Evolutionary conservation across 2,113 vertebrate species (phyloP).

Genomic region (Rhinoderma darwinii): DNA sequence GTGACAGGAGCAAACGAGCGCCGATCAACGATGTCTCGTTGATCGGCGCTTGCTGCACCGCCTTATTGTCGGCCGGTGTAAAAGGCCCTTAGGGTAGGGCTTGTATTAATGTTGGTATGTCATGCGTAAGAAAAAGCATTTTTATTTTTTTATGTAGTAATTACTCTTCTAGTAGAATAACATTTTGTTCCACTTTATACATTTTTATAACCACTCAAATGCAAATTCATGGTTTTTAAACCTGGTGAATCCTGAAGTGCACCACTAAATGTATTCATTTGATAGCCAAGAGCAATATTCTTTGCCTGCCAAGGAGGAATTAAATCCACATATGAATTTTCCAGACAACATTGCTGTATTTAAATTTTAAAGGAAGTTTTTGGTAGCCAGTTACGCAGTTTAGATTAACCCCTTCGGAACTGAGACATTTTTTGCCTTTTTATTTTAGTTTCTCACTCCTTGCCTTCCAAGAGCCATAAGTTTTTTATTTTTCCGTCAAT

Average conservation of each 20-base stretch:
- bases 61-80: too few species aligned
- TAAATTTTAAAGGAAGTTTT: neutral
- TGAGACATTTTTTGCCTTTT: too few species aligned
- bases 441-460: too few species aligned
- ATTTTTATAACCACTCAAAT: neutral
- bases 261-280: neutral
- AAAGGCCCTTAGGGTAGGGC: too few species aligned
- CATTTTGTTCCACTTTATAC: neutral
- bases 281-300: slow-evolving; percentile 9
- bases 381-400: neutral
- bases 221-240: neutral
- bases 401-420: too few species aligned
- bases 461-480: too few species aligned
- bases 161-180: neutral
- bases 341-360: neutral
- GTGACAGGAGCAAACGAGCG: too few species aligned
- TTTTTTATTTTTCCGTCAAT: too few species aligned
- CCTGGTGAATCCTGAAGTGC: slow-evolving; percentile 2
- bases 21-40: too few species aligned
- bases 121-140: neutral
- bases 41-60: too few species aligned
- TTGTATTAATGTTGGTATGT: neutral
- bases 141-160: neutral
- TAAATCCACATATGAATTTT: slow-evolving; percentile 7
- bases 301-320: slow-evolving; percentile 9